phyloP scores from a whole-genome alignment of 2,113 vertebrate genomes.

The Scortum barcoo region DNA sequence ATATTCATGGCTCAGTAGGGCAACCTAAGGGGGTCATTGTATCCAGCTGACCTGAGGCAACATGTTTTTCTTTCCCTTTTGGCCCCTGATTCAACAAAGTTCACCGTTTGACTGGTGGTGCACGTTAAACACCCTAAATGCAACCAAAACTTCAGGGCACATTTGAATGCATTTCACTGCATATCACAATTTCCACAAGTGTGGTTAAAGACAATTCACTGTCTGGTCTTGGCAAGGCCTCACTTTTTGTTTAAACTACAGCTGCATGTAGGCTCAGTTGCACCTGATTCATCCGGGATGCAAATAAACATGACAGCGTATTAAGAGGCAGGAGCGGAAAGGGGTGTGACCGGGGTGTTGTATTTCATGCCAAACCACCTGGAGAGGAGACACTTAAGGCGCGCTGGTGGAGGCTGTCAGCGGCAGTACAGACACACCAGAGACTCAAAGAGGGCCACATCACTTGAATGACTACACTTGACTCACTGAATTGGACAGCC shows the following conservation, averaged over 20 bases:
- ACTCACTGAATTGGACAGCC: neutral
- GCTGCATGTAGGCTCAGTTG: constrained; percentile 51
- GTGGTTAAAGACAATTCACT: neutral
- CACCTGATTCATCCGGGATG: constrained; percentile 66
- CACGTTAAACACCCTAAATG: neutral
- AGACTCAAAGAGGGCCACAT: neutral
- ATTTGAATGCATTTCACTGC: neutral
- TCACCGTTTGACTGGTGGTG: neutral
- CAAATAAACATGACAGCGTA: constrained; percentile 73
- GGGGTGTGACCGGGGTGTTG: constrained; percentile 76
- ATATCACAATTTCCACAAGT: neutral
- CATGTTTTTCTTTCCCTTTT: constrained; percentile 8
- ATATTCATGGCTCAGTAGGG: constrained; percentile 56
- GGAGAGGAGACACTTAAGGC: constrained; percentile 72
- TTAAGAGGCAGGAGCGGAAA: constrained; percentile 66
- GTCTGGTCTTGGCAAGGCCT: constrained; percentile 13
- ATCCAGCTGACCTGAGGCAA: constrained; percentile 52
- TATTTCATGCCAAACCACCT: constrained; percentile 76
- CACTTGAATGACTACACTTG: neutral
- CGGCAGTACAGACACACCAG: constrained; percentile 38
- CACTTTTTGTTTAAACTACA: constrained; percentile 11
- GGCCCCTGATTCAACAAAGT: neutral
- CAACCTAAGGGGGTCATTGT: constrained; percentile 41
- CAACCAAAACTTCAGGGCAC: neutral
- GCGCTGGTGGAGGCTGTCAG: constrained; percentile 30